Conservation (phyloP, 2,888 invertebrate species). For the Creontiades dilutus region DNA sequence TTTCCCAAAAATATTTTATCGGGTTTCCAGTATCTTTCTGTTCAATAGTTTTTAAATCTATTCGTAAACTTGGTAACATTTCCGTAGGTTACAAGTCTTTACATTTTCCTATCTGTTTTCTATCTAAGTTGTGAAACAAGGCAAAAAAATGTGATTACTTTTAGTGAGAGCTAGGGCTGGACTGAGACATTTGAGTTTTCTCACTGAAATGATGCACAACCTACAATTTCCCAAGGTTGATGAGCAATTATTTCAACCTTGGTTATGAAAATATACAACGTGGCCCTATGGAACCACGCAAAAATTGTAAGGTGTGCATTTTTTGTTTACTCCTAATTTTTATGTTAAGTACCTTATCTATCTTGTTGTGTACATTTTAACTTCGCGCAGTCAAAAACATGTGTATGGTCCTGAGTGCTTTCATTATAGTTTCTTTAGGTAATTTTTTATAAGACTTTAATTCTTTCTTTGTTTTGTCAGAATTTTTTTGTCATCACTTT, state of each 20-base stretch:
- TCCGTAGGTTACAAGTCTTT: not conserved
- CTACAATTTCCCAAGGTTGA: not conserved
- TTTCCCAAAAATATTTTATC: not conserved
- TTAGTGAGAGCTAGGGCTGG: conserved; percentile 69
- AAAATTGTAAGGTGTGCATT: conserved; percentile 13
- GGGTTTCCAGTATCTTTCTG: not conserved
- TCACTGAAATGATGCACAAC: conserved; percentile 4
- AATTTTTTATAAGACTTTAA: conserved; percentile 3
- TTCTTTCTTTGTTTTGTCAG: not conserved
- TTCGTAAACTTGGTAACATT: not conserved
- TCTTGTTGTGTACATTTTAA: not conserved
- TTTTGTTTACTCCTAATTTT: not conserved
- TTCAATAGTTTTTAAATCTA: not conserved
- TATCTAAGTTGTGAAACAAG: not conserved
- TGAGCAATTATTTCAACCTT: too few species aligned
- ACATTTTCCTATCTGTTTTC: not conserved
- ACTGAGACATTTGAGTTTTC: conserved; percentile 53
- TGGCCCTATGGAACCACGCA: not conserved
- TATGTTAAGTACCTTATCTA: not conserved
- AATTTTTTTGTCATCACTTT: conserved; percentile 13
- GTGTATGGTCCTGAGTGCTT: conserved; percentile 41
- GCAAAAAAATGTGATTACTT: conserved; percentile 49
- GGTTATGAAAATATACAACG: not conserved
- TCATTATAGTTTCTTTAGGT: conserved; percentile 39
- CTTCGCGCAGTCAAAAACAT: not conserved